Percentiles rank a stretch among this genome's conserved stretches.
These are phyloP conservation scores for Boulengeromyrus knoepffleri DNA, from an alignment of 2,113 vertebrate species.

Conservation along the genomic window DNA sequence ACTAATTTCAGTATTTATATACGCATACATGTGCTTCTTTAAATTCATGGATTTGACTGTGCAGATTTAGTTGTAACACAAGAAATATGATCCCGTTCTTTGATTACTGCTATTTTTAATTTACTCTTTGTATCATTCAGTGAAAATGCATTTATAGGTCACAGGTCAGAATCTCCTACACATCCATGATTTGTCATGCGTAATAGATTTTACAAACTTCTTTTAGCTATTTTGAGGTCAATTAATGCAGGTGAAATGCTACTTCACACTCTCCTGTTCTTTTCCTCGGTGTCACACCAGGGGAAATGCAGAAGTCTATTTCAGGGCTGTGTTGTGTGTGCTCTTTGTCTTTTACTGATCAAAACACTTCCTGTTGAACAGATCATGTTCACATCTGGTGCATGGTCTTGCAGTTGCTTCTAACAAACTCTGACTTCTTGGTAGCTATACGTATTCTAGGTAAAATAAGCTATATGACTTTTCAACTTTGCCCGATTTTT, in stretches of 20 bases:
- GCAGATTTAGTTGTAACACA: not conserved
- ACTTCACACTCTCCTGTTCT: not conserved
- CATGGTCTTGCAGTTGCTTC: slow-evolving; percentile 45
- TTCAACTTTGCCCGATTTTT: not conserved
- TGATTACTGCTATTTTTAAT: slow-evolving; percentile 10
- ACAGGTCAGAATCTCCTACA: not conserved
- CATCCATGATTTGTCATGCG: not conserved
- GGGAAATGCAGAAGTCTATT: slow-evolving; percentile 48
- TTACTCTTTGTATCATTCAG: not conserved
- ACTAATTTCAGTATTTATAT: not conserved
- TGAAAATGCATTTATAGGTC: not conserved
- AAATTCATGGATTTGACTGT: not conserved
- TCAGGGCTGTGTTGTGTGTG: slow-evolving; percentile 41
- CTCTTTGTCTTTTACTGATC: slow-evolving; percentile 33
- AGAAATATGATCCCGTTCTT: slow-evolving; percentile 2
- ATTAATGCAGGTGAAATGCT: not conserved
- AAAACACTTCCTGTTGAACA: slow-evolving; percentile 64
- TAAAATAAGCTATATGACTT: not conserved
- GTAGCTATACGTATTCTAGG: slow-evolving; percentile 23
- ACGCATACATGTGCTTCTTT: not conserved
- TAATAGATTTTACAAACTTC: not conserved
- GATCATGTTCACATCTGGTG: slow-evolving; percentile 36
- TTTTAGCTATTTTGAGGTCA: not conserved
- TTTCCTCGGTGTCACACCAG: slow-evolving; percentile 33
- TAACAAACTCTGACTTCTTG: not conserved